Evolutionary conservation across 2,113 vertebrate species (phyloP).

Genomic region (Mellivora capensis): DNA sequence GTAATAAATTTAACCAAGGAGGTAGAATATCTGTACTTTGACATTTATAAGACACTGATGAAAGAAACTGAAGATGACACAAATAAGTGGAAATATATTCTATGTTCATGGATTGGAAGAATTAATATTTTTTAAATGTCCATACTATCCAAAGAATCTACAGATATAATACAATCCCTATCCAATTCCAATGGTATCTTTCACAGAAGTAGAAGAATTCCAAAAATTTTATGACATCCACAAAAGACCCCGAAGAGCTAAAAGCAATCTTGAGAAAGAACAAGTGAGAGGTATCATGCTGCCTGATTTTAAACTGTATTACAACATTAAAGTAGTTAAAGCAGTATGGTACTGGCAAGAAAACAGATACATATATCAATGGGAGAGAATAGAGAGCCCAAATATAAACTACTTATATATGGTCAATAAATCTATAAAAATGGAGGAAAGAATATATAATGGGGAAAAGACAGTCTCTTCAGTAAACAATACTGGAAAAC

Average conservation of each 20-base stretch:
- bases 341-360: neutral
- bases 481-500: neutral
- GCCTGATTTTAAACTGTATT: neutral
- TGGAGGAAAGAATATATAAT: neutral
- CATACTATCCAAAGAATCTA: neutral
- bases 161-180: neutral
- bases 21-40: neutral
- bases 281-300: neutral
- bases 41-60: neutral
- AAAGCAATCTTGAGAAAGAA: neutral
- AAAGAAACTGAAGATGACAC: neutral
- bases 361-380: neutral
- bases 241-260: neutral
- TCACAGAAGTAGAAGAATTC: neutral
- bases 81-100: neutral
- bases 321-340: neutral
- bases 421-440: neutral
- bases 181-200: neutral
- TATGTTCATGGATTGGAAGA: neutral
- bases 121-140: neutral
- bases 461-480: neutral
- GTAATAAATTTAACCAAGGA: neutral
- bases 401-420: neutral
- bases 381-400: neutral
- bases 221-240: neutral